phyloP scores from a whole-genome alignment of 2,113 vertebrate species.

The Donacobius atricapilla region DNA sequence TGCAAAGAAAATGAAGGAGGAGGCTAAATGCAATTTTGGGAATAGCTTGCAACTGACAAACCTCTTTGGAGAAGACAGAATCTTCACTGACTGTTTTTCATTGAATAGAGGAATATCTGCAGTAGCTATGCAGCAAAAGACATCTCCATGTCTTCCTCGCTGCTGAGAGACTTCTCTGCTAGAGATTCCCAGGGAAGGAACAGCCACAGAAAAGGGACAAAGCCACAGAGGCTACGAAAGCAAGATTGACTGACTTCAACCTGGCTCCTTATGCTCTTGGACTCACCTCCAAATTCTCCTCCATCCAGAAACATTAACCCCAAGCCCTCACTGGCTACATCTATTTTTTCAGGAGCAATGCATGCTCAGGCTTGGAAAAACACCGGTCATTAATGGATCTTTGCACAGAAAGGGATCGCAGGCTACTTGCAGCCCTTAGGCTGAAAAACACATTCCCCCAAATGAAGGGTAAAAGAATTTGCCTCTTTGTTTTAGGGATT shows the following conservation, averaged over 20 bases:
- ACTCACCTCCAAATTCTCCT: constrained; percentile 22
- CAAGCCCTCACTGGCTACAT: not conserved
- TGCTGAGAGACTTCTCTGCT: not conserved
- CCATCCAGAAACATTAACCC: constrained; percentile 4
- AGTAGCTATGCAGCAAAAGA: not conserved
- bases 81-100: not conserved
- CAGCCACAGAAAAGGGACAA: not conserved
- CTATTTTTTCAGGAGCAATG: not conserved
- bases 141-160: not conserved
- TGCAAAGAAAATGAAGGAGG: not conserved
- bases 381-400: not conserved
- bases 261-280: not conserved
- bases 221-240: not conserved
- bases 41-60: not conserved
- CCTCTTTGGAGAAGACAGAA: not conserved
- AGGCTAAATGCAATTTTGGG: not conserved
- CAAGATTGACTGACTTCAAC: not conserved
- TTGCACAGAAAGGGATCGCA: not conserved
- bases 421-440: not conserved
- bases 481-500: constrained; percentile 47
- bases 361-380: not conserved
- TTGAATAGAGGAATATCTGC: not conserved
- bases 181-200: not conserved
- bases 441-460: not conserved
- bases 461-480: constrained; percentile 42